Percentiles rank a stretch among this genome's conserved stretches.
Evolutionary conservation across 2,113 vertebrate genomes (phyloP).

Genomic region (Equus przewalskii): DNA sequence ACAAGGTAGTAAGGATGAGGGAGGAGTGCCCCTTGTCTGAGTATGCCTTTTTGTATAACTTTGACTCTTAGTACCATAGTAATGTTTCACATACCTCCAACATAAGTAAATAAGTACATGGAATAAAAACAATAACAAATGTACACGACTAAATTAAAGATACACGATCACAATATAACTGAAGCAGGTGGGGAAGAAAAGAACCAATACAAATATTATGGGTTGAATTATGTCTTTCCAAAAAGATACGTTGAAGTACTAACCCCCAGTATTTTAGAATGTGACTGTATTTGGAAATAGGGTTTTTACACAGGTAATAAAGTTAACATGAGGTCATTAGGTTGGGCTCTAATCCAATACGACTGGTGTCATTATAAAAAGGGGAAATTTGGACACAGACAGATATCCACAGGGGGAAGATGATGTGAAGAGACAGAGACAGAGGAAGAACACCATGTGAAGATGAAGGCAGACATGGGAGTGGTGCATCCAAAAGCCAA

Average conservation of each 20-base stretch:
- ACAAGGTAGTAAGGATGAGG: background rate
- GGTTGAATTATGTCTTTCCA: background rate
- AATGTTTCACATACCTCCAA: background rate
- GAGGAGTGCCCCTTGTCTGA: background rate
- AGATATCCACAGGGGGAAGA: background rate
- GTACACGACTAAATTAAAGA: background rate
- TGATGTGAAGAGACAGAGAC: background rate
- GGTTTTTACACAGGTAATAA: background rate
- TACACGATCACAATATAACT: background rate
- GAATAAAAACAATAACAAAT: background rate
- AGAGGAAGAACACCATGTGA: background rate
- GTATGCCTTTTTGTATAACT: background rate
- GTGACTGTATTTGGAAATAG: slow-evolving; percentile 4
- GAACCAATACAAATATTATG: background rate
- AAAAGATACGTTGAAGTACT: background rate
- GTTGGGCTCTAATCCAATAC: background rate
- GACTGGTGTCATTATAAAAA: background rate
- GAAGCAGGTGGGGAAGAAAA: background rate
- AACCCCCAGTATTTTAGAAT: background rate
- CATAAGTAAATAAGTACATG: background rate
- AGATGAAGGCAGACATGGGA: slow-evolving; percentile 1
- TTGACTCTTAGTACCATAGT: background rate
- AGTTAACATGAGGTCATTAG: background rate
- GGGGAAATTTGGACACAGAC: background rate
- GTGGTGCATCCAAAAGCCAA: background rate